These are phyloP conservation scores for Henicopernis longicauda DNA, from an alignment of 2,113 vertebrate genomes.

Conservation along the genomic window DNA sequence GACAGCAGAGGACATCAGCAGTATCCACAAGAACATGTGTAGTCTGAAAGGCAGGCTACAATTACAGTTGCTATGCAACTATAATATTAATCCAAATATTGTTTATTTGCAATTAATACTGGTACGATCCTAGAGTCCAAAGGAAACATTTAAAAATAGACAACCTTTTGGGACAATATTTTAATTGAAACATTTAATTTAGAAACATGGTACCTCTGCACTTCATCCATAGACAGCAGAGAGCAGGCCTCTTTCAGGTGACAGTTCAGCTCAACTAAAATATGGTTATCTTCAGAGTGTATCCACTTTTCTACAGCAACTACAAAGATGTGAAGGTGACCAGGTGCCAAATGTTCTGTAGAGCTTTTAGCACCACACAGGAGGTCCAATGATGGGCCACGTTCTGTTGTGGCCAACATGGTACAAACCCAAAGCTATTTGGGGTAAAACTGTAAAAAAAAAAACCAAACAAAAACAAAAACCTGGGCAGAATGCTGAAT, in stretches of 20 bases:
- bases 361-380: not conserved
- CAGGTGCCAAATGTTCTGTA: not conserved
- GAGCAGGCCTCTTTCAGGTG: not conserved
- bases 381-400: not conserved
- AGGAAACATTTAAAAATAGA: not conserved
- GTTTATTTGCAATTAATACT: not conserved
- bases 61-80: not conserved
- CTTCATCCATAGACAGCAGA: not conserved
- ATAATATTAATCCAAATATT: not conserved
- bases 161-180: not conserved
- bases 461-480: too few relatives aligned
- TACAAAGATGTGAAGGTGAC: not conserved
- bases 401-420: not conserved
- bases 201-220: not conserved
- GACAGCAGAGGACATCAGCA: slow-evolving; percentile 68
- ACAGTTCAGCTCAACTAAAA: not conserved
- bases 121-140: not conserved
- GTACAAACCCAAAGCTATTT: not conserved
- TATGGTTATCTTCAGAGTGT: not conserved
- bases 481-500: not conserved
- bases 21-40: slow-evolving; percentile 75
- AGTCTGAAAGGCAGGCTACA: slow-evolving; percentile 69
- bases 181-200: not conserved
- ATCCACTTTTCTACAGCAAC: not conserved
- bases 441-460: not conserved